A percentile compares a stretch with the other conserved stretches of the same genome.
phyloP scores from a whole-genome alignment of 2,888 invertebrate genomes.

The Aphrophora alni region DNA sequence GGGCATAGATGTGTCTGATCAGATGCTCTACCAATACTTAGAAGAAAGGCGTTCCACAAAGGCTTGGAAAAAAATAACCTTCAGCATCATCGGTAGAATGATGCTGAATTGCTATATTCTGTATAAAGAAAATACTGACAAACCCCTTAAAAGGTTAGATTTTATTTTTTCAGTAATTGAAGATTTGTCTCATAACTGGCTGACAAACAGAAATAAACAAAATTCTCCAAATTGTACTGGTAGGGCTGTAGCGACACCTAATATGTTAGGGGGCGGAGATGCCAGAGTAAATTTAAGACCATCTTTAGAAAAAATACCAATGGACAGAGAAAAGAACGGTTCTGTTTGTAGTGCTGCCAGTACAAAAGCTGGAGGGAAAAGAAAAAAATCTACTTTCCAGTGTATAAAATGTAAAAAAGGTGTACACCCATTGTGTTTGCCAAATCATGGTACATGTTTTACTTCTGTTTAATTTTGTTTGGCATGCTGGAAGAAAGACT shows the following conservation, averaged over 20 bases:
- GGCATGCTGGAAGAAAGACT: too few relatives aligned
- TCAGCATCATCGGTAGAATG: constrained; percentile 10
- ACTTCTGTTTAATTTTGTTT: too few relatives aligned
- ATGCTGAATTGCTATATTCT: constrained; percentile 11
- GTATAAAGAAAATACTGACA: background rate
- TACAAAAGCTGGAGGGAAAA: background rate
- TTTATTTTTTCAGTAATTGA: background rate
- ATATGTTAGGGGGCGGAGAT: background rate
- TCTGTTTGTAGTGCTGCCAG: background rate
- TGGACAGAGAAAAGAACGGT: background rate
- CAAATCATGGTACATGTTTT: too few relatives aligned
- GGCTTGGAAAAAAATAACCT: background rate
- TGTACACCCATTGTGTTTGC: background rate
- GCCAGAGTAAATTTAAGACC: background rate
- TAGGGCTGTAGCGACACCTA: background rate
- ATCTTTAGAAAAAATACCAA: background rate
- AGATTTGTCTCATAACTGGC: background rate
- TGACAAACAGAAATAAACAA: background rate
- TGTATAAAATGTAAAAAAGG: background rate
- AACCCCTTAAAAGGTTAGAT: background rate
- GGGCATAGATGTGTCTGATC: background rate
- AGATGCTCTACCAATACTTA: background rate
- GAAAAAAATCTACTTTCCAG: background rate
- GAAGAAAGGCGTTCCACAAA: background rate
- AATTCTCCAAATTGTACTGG: background rate